These are phyloP conservation scores for Hanleya hanleyi DNA, from an alignment of 2,888 invertebrate genomes.

Conservation along the genomic window DNA sequence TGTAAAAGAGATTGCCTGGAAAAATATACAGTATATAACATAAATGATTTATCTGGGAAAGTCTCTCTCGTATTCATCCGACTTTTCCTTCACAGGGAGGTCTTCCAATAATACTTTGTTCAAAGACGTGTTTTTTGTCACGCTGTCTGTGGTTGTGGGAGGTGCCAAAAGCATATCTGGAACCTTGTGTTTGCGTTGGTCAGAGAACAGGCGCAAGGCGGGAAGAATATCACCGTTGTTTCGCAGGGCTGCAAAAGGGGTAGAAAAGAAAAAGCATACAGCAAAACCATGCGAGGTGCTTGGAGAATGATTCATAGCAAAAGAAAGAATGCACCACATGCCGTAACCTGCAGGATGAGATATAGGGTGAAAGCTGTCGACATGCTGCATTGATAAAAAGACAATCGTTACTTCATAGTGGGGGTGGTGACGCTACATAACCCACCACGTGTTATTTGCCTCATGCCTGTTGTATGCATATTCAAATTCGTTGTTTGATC, in stretches of 20 bases:
- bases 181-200: neutral
- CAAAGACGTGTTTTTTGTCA: neutral
- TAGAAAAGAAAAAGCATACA: neutral
- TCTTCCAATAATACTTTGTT: neutral
- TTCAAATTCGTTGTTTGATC: too few relatives aligned
- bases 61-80: neutral
- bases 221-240: neutral
- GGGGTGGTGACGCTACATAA: too few relatives aligned
- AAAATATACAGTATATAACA: too few relatives aligned
- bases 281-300: neutral
- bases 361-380: too few relatives aligned
- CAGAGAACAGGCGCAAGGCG: neutral
- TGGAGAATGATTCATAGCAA: neutral
- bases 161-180: neutral
- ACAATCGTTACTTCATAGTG: too few relatives aligned
- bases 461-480: too few relatives aligned
- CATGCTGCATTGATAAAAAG: too few relatives aligned
- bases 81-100: neutral
- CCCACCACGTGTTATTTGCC: too few relatives aligned
- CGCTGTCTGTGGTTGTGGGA: neutral
- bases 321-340: too few relatives aligned
- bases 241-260: neutral
- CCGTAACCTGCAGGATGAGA: too few relatives aligned
- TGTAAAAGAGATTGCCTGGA: too few relatives aligned
- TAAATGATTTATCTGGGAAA: too few relatives aligned